Evolutionary conservation across 2,113 vertebrate genomes (phyloP), one percentile per base, ranked within the genome.

Genomic region (Malurus alboscapulatus): DNA sequence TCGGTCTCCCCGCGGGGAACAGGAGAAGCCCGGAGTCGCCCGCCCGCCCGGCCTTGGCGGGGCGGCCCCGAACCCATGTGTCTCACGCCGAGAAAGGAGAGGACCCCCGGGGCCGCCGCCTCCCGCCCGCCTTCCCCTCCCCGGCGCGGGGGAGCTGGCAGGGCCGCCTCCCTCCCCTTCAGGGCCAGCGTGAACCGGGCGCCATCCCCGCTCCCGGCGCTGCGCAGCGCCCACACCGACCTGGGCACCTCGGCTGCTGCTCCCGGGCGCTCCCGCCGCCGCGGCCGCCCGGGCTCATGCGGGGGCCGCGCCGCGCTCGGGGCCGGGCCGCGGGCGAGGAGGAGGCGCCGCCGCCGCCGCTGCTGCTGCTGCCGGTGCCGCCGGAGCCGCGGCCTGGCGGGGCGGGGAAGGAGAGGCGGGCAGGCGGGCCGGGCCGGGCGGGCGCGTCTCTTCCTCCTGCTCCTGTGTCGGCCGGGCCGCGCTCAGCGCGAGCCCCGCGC

Each of bases 251-350:
- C 96, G 94, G 90, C 92, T 95, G 94, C 92, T 96, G 90, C 62
- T 92, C 94, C 79, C 91, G 75, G 76, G 48, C 71, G 62, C 92
- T 74, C 75, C 55, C 55, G 50, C 94, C 88, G 94, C 71, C 81
- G 78, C 96, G 93, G 94, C 84, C 89, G 92, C 96, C 94, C 92
- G 90, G 86, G 96, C 84, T 97, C 97, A 97, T 97, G 91, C 97
- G 96, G 97, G 93, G 97, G 93, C 91, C 95, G 36, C 36, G 36
- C 36, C 36, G 36, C 36, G 36, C 36, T 36, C 36, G 36, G 36
- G 36, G 36, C 36, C 36, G 36, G 36, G 36, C 36, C 36, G 36
- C 36, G 36, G 36, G 36, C 36, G 36, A 36, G 36, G 36, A 36
- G 36, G 36, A 36, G 36, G n/a, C n/a, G n/a, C n/a, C n/a, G 36